Evolutionary conservation across 2,113 vertebrate species (phyloP).

Genomic region (Gymnocephalus cernua): DNA sequence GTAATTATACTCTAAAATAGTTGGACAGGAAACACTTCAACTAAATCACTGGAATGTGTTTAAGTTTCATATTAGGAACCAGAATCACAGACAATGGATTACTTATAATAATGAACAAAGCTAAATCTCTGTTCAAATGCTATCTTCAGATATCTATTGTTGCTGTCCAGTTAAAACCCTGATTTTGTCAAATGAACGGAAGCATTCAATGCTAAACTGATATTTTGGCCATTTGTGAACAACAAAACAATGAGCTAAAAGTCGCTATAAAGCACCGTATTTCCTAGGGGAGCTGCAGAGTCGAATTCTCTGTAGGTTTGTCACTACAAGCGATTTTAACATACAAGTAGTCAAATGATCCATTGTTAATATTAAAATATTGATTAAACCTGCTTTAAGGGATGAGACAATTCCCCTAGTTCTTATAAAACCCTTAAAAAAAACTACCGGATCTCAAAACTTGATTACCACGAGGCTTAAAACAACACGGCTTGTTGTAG

Average conservation of each 20-base stretch:
- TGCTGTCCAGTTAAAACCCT: not conserved
- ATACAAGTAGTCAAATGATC: not conserved
- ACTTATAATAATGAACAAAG: not conserved
- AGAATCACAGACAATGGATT: not conserved
- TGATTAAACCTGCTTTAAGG: not conserved
- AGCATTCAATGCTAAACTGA: not conserved
- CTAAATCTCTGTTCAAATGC: not conserved
- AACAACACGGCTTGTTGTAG: not conserved
- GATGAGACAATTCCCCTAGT: not conserved
- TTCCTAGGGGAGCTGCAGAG: too few species aligned
- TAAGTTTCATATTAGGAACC: not conserved
- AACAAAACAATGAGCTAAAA: not conserved
- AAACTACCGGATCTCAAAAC: not conserved
- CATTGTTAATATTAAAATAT: not conserved
- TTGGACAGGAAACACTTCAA: not conserved
- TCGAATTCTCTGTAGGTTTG: too few species aligned
- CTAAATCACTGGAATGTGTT: not conserved
- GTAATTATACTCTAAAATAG: conserved; percentile 1
- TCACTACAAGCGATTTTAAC: too few species aligned
- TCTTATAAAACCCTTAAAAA: not conserved
- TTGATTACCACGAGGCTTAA: not conserved
- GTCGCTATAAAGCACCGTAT: too few species aligned
- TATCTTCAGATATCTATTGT: not conserved
- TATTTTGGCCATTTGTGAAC: not conserved
- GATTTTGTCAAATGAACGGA: not conserved